phyloP scores from a whole-genome alignment of 2,888 invertebrate genomes.

The Euzetes globulus region DNA sequence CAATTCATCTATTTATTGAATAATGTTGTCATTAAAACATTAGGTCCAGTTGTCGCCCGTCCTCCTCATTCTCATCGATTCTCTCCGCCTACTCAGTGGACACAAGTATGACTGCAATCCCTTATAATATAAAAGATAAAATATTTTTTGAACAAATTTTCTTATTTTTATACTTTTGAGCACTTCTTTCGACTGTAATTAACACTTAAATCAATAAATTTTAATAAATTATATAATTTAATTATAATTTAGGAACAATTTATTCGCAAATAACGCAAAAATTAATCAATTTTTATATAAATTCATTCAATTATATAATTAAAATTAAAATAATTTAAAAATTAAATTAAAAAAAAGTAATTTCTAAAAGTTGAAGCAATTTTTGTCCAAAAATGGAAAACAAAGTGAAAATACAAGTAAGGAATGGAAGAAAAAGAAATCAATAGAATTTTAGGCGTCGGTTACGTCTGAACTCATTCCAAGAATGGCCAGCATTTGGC shows the following conservation, averaged over 20 bases:
- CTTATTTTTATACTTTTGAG: slow-evolving; percentile 11
- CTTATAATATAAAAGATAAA: background rate
- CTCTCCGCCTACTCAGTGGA: slow-evolving; percentile 37
- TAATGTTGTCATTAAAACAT: background rate
- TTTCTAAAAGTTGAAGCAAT: background rate
- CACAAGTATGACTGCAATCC: slow-evolving; percentile 34
- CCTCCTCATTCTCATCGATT: slow-evolving; percentile 39
- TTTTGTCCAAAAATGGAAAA: background rate
- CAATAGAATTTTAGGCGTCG: slow-evolving; percentile 5
- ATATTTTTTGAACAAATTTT: no score
- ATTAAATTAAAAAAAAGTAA: background rate
- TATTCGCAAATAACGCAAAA: background rate
- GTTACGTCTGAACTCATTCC: slow-evolving; percentile 2
- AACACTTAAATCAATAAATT: background rate
- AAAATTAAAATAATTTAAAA: background rate
- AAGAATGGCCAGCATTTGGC: background rate
- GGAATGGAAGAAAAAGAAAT: background rate
- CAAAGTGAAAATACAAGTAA: background rate
- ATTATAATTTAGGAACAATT: background rate
- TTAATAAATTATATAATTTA: background rate
- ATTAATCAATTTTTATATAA: background rate
- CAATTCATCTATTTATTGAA: background rate
- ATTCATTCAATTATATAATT: background rate
- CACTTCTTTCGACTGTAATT: background rate
- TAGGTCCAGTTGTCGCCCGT: slow-evolving; percentile 29